Evolutionary conservation across 2,888 invertebrate genomes (phyloP), one percentile per base, ranked within the genome.

Genomic region (Eupeodes luniger): DNA sequence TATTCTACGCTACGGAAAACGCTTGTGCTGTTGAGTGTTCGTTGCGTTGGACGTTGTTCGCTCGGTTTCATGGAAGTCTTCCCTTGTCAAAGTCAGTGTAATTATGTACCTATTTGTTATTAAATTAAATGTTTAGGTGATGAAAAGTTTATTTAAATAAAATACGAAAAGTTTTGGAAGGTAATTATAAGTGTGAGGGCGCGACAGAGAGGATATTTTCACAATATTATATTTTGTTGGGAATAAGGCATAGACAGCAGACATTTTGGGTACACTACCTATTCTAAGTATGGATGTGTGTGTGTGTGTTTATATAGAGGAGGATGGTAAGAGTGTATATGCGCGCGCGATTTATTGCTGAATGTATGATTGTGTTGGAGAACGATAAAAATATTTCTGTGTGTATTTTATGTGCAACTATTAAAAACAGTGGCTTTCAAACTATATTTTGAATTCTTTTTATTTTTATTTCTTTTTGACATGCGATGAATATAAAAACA

Each of bases 1-100:
- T 61, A 53, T 62, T 53, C 61, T 75, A 62, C 27, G 27, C 27
- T 27, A 40, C 34, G 14, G 59, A 57, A 72, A 49, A 61, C 82
- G 77, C 77, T 76, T 61, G 80, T 80, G 83, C 76, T 66, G 74
- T 87, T 80, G 78, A 76, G 74, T 77, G 66, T 57, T 81, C 12
- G 51, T 66, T 77, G 57, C 67, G 49, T 57, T 62, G 62, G 40
- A 55, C 61, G 75, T 51, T 44, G 62, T 64, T 75, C 79, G 75
- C 69, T 88, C 88, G 88, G 88, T 88, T 88, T 88, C 88, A 88
- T 88, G 88, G 88, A 88, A 78, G 88, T 85, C 85, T 81, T 88
- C 85, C 88, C 85, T 59, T 84, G 75, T 59, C 88, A 77, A 88
- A 88, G 85, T 78, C 78, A 85, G 81, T 85, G 88, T 88, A 85